Evolutionary conservation across 2,888 invertebrate species (phyloP).

Genomic region (Hanleya hanleyi): DNA sequence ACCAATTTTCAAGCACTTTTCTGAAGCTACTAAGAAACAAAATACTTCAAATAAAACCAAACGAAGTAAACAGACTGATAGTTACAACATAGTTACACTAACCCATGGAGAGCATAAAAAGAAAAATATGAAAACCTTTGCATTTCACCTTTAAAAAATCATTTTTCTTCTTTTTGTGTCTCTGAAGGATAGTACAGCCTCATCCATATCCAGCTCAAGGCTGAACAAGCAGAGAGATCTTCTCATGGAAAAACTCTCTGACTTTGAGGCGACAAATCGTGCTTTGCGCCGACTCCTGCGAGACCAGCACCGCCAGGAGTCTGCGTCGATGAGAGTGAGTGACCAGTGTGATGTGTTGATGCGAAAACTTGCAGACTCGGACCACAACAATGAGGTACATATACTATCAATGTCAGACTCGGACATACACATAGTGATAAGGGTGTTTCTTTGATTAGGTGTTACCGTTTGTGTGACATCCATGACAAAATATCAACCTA

Average conservation of each 20-base stretch:
- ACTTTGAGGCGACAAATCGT: constrained; percentile 69
- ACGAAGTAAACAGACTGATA: too few relatives aligned
- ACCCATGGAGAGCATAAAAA: too few relatives aligned
- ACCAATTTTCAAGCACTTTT: too few relatives aligned
- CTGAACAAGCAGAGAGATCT: constrained; percentile 65
- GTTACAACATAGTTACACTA: too few relatives aligned
- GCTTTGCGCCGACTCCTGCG: constrained; percentile 63
- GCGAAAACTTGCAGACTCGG: constrained; percentile 63
- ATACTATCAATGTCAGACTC: background rate
- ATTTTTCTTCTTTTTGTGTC: background rate
- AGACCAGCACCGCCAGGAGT: constrained; percentile 67
- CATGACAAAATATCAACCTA: too few relatives aligned
- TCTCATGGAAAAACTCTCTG: constrained; percentile 64
- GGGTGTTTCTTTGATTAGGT: too few relatives aligned
- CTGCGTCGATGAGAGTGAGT: constrained; percentile 52
- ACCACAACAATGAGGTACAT: constrained; percentile 64
- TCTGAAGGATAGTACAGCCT: background rate
- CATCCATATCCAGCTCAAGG: constrained; percentile 34
- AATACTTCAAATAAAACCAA: too few relatives aligned
- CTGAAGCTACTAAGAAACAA: too few relatives aligned
- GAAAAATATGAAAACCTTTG: too few relatives aligned
- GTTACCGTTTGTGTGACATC: too few relatives aligned
- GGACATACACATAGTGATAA: too few relatives aligned
- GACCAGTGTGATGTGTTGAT: constrained; percentile 70
- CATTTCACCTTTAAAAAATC: too few relatives aligned